Base-by-base conservation (phyloP, 2,113 vertebrate species). In the Hyla sarda region DNA sequence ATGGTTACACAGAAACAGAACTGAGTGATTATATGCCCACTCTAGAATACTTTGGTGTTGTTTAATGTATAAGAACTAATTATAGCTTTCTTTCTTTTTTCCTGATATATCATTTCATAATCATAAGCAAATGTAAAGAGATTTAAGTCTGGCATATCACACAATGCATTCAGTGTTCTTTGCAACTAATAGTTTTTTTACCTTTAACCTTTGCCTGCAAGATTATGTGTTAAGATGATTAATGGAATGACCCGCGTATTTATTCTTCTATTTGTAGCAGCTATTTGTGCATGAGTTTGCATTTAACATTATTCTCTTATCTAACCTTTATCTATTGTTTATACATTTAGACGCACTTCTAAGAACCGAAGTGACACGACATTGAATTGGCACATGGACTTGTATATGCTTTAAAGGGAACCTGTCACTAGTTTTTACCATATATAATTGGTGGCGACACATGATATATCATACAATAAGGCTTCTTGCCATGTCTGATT, bases 141-240 rank as follows among this genome's bases (percentile, higher is more conserved):
- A 3, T 69, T 69, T 34, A 69, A 45, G 10, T 17, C 65, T 69
- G 11, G 10, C n/a, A 21, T 48, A 25, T 74, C 11, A 48, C 47
- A 75, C 73, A 75, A 75, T 13, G 13, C 50, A n/a, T 50, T 75
- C 45, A 75, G n/a, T 47, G 12, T 72, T 25, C 17, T 37, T 30
- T 34, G 5, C 19, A 45, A 41, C 34, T 45, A 74, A 74, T 48
- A 41, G n/a, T 74, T 74, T 48, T 75, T 17, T 75, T 8, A 10
- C 21, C 13, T 47, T 50, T 75, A 75, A 75, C 73, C 73, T 50
- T 75, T 75, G n/a, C 12, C n/a, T 75, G n/a, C n/a, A 50, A 75
- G 47, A 75, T 50, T 74, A 28, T 48, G 19, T 48, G 6, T 48
- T 21, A 74, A 5, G 23, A 74, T 28, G 12, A 45, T 73, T 69